Conservation (phyloP, 2,797 vertebrate genomes). For the Phalanger gymnotis region DNA sequence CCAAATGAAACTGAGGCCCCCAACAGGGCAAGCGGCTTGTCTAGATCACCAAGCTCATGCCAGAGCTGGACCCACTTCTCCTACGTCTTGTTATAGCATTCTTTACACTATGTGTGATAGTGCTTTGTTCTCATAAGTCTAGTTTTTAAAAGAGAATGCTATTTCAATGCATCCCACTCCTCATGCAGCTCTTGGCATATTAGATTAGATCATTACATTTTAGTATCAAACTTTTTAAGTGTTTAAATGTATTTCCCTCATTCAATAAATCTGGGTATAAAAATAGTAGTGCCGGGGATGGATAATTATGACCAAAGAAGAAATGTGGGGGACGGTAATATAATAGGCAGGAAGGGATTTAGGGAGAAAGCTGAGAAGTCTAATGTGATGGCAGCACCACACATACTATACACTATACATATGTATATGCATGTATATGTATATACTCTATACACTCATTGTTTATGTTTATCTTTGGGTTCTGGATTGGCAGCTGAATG, state of each 20-base stretch:
- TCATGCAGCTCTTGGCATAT: not conserved
- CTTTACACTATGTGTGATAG: not conserved
- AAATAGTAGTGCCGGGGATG: not conserved
- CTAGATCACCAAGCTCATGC: conserved; percentile 18
- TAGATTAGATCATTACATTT: not conserved
- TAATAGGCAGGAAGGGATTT: not conserved
- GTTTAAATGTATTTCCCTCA: not conserved
- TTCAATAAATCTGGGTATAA: not conserved
- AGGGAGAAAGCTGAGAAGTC: not conserved
- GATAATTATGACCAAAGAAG: not conserved
- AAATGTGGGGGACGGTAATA: not conserved
- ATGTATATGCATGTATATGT: no score
- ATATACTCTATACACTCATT: not conserved
- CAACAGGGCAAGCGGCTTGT: conserved; percentile 10
- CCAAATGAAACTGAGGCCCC: not conserved
- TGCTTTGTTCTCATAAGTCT: not conserved
- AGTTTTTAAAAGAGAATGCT: not conserved
- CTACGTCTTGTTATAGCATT: not conserved
- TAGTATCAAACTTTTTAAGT: not conserved
- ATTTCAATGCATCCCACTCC: not conserved
- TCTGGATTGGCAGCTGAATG: not conserved
- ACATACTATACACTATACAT: no score
- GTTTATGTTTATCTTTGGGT: not conserved
- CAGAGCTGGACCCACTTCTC: not conserved
- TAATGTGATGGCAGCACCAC: not conserved